Base-by-base conservation (phyloP, 2,797 vertebrate genomes). In the Cyclura pinguis region DNA sequence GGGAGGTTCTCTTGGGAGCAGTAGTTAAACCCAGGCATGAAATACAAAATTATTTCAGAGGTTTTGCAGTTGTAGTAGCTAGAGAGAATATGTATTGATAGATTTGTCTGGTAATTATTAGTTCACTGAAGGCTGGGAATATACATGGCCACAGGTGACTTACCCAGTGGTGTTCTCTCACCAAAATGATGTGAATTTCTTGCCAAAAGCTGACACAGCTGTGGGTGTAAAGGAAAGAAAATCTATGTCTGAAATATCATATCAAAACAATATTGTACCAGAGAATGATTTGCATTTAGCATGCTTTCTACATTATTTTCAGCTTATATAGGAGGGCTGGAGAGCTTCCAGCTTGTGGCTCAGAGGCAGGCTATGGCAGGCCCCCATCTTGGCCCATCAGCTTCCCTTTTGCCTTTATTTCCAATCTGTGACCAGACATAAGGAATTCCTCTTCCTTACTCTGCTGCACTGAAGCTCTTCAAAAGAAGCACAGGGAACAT, bases 131-230 rank as follows among this genome's bases (percentile, higher is more conserved):
- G 76, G 12, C 59, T 76, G 86, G 16, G 12, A 42, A 74, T 74
- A 9, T 9, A 16, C 29, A 86, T 5, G 24, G n/a, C 27, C n/a
- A 57, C 87, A 50, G 2, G 38, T 42, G 22, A 96, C 98, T 95
- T 95, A 99, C 99, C 98, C 95, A 96, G 94, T 93, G 93, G 94
- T 87, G 92, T 97, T 95, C 93, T 97, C 97, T 99, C 98, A 99
- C 98, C 99, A 99, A 95, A 99, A 99, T 14, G 99, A 99, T 96
- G 99, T 99, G 97, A 99, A 99, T 98, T 99, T 99, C 97, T 99
- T 99, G 95, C 99, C 99, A 38, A 99, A 98, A 96, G 98, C 99
- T 93, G 99, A 98, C 95, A 99, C 98, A 94, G 98, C 99, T 99
- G 95, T 50, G 81, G 83, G 55, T 47, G 92, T 84, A 97, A 96